A percentile compares a stretch with the other conserved stretches of the same genome.
phyloP scores from a whole-genome alignment of 2,888 invertebrate genomes.

The Rhorus exstirpatorius region DNA sequence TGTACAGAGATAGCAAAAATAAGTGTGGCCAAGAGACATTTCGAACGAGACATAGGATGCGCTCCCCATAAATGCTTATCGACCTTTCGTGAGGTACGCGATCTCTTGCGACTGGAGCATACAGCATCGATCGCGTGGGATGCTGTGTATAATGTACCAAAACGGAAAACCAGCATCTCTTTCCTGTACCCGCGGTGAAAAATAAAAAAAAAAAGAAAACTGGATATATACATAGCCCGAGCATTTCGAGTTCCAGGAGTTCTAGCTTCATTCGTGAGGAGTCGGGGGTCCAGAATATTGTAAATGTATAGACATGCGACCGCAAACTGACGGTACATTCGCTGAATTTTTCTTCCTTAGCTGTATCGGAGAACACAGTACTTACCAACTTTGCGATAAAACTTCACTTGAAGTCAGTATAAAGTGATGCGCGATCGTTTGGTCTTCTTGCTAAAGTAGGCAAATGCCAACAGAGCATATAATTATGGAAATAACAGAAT shows the following conservation, averaged over 20 bases:
- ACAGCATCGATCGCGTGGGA: not conserved
- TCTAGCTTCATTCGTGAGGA: not conserved
- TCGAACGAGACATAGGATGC: slow-evolving; percentile 37
- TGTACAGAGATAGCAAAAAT: slow-evolving; percentile 2
- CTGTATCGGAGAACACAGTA: not conserved
- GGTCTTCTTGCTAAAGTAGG: slow-evolving; percentile 16
- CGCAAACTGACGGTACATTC: not conserved
- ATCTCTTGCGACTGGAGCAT: slow-evolving; percentile 35
- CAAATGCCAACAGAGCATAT: slow-evolving; percentile 9
- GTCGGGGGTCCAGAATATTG: not conserved
- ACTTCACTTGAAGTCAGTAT: slow-evolving; percentile 11
- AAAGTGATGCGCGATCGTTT: slow-evolving; percentile 4
- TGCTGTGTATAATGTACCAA: not conserved
- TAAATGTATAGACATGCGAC: not conserved
- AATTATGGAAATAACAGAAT: not conserved
- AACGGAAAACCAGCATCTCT: slow-evolving; percentile 11
- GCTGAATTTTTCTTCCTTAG: not conserved
- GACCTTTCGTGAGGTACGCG: slow-evolving; percentile 66
- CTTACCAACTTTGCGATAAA: slow-evolving; percentile 19
- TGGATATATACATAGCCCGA: not conserved
- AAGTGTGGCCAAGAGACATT: slow-evolving; percentile 24
- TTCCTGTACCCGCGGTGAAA: no score
- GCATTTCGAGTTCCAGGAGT: slow-evolving; percentile 10
- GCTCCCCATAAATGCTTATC: slow-evolving; percentile 69
- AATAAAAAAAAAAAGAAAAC: no score